Conservation (phyloP, 2,888 invertebrate genomes). For the Osmoderma eremita region DNA sequence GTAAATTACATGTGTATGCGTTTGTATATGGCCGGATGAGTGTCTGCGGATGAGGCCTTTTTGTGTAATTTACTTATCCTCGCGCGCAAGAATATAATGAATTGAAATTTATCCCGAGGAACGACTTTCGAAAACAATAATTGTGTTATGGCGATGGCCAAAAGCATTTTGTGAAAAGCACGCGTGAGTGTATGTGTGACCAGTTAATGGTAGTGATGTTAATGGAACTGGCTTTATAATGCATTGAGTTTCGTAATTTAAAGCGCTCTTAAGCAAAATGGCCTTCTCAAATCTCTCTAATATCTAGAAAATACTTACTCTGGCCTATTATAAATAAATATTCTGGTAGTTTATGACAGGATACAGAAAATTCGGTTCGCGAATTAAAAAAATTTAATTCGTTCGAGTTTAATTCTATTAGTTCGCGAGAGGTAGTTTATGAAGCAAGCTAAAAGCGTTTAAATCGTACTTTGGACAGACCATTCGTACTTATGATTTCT, state of each 20-base stretch:
- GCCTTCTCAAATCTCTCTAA: too few relatives aligned
- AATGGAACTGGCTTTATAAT: slow-evolving; percentile 13
- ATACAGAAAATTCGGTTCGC: too few relatives aligned
- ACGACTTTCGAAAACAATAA: slow-evolving; percentile 36
- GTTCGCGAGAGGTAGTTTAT: too few relatives aligned
- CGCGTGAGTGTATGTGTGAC: slow-evolving; percentile 4
- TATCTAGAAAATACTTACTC: too few relatives aligned
- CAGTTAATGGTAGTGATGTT: slow-evolving; percentile 14
- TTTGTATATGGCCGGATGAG: slow-evolving; percentile 4
- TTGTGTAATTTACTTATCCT: slow-evolving; percentile 33
- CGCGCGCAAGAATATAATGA: slow-evolving; percentile 33
- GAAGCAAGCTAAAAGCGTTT: too few relatives aligned
- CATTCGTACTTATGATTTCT: too few relatives aligned
- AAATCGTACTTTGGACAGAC: too few relatives aligned
- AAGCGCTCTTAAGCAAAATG: background rate
- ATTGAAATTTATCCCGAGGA: slow-evolving; percentile 31
- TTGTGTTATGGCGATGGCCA: slow-evolving; percentile 23
- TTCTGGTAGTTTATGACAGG: too few relatives aligned
- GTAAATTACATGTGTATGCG: background rate
- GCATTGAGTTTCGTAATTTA: slow-evolving; percentile 9
- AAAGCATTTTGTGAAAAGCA: slow-evolving; percentile 23
- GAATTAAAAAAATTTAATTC: too few relatives aligned
- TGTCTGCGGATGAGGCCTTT: slow-evolving; percentile 11
- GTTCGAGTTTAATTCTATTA: too few relatives aligned
- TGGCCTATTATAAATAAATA: too few relatives aligned